Evolutionary conservation across 1,140 invertebrate genomes (phyloP).

Genomic region (Parasteatoda tepidariorum): DNA sequence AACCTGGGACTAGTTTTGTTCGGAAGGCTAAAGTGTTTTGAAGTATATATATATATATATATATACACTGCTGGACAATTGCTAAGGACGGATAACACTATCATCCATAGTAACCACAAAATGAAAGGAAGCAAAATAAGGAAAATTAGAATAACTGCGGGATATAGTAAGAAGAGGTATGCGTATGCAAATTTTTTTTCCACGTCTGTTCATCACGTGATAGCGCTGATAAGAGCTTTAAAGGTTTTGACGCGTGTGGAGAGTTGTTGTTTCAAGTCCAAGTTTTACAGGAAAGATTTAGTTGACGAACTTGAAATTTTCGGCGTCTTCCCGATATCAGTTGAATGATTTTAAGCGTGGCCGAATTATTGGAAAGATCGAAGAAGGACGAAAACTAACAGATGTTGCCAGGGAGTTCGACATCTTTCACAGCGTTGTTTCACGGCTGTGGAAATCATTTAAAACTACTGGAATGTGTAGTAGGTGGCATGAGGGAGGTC

Average conservation of each 20-base stretch:
- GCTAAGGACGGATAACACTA: background rate
- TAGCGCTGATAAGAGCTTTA: background rate
- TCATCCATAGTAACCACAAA: background rate
- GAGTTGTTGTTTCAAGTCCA: background rate
- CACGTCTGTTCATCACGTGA: background rate
- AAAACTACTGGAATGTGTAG: conserved; percentile 24
- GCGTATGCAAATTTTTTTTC: background rate
- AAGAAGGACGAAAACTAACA: conserved; percentile 22
- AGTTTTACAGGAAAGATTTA: background rate
- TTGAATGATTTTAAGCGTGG: background rate
- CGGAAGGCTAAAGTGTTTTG: no score
- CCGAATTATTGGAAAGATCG: conserved; percentile 10
- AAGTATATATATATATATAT: no score
- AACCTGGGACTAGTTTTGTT: no score
- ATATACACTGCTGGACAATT: background rate
- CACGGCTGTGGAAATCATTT: background rate
- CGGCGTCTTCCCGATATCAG: background rate
- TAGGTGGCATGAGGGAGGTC: background rate
- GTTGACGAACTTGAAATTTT: background rate
- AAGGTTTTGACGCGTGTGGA: background rate
- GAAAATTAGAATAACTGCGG: background rate
- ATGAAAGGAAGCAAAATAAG: background rate
- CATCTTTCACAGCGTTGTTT: conserved; percentile 5
- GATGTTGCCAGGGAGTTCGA: conserved; percentile 19
- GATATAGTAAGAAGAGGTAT: background rate